Percentiles rank a stretch among this genome's conserved stretches.
These are phyloP conservation scores for Elachura formosa DNA, from an alignment of 2,113 vertebrate genomes.

Conservation along the genomic window DNA sequence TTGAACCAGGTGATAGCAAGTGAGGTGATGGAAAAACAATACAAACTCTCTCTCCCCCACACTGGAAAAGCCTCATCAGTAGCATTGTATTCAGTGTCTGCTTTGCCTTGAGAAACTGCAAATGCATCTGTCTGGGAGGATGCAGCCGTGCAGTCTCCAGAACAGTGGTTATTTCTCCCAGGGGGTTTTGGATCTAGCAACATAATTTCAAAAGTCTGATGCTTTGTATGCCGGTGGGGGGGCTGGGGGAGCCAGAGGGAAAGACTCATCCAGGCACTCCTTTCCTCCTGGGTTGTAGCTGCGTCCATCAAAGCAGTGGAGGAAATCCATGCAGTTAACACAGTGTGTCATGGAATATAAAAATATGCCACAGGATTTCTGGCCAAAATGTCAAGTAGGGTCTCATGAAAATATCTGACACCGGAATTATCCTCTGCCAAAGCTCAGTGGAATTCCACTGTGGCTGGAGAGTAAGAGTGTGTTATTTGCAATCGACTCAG, in stretches of 20 bases:
- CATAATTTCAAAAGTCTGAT: background rate
- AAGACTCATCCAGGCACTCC: background rate
- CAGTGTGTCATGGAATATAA: constrained; percentile 15
- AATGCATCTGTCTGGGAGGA: background rate
- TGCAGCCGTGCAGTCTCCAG: background rate
- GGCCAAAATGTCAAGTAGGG: constrained; percentile 35
- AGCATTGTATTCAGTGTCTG: background rate
- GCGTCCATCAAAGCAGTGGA: background rate
- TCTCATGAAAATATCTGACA: constrained; percentile 47
- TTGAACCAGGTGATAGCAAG: background rate
- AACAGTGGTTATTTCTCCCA: background rate
- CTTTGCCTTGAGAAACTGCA: background rate
- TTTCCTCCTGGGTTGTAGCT: background rate
- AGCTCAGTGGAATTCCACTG: background rate
- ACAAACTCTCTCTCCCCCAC: background rate
- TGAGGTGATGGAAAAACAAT: background rate
- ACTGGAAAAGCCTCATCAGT: background rate
- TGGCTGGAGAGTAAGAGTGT: background rate
- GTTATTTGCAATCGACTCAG: constrained; percentile 30
- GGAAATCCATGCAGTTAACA: constrained; percentile 11
- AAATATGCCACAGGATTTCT: constrained; percentile 38
- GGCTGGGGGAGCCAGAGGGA: background rate
- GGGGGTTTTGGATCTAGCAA: background rate
- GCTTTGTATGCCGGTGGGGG: background rate
- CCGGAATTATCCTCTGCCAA: constrained; percentile 12